These are phyloP conservation scores for Nautilus pompilius DNA, from an alignment of 1,140 invertebrate species.

Conservation along the genomic window DNA sequence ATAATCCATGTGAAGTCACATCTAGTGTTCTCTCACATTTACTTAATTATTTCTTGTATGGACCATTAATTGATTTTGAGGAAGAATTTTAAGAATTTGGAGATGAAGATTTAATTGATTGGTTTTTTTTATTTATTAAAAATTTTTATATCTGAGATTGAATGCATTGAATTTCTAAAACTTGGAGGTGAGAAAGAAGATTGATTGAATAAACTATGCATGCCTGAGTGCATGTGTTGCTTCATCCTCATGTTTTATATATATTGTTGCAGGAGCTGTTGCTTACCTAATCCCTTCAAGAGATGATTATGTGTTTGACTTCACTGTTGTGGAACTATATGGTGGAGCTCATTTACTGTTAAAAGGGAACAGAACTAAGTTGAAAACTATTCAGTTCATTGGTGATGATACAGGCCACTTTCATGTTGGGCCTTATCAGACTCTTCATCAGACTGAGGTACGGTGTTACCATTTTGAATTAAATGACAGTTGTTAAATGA, in stretches of 20 bases:
- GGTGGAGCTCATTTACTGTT: constrained; percentile 36
- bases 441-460: constrained; percentile 31
- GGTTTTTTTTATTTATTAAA: not conserved
- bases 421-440: constrained; percentile 33
- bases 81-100: not conserved
- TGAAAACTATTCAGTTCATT: constrained; percentile 21
- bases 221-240: not conserved
- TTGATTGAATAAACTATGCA: not conserved
- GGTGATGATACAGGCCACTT: constrained; percentile 41
- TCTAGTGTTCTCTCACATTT: too few relatives aligned
- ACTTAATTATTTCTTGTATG: too few relatives aligned
- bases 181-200: not conserved
- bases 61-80: too few relatives aligned
- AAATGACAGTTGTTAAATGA: too few relatives aligned
- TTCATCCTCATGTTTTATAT: not conserved
- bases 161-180: not conserved
- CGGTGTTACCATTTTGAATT: not conserved
- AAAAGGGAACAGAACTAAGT: constrained; percentile 16
- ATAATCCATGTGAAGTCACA: too few relatives aligned
- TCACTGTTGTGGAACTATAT: constrained; percentile 36
- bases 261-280: constrained; percentile 25
- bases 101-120: not conserved
- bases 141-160: not conserved
- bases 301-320: constrained; percentile 22
- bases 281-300: constrained; percentile 23